A percentile compares a stretch with the other conserved stretches of the same genome.
Evolutionary conservation across 1,140 invertebrate species (phyloP).

Genomic region (Papilio xuthus): DNA sequence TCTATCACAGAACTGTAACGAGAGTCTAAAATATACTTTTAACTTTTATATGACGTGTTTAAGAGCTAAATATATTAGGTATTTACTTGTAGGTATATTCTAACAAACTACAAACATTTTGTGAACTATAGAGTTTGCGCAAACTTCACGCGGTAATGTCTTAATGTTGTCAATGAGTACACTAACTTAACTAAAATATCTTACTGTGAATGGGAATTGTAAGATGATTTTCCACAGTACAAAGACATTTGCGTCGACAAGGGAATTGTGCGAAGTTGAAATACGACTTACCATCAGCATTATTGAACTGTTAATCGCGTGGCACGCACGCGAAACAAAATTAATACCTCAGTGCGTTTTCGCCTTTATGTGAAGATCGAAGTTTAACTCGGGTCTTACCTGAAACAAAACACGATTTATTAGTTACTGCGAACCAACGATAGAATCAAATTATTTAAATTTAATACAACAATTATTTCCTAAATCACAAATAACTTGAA

Average conservation of each 20-base stretch:
- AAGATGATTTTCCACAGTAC: constrained; percentile 68
- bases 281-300: constrained; percentile 70
- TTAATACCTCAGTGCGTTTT: constrained; percentile 49
- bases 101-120: neutral
- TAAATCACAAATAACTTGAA: neutral
- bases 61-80: neutral
- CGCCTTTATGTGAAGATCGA: constrained; percentile 4
- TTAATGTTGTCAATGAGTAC: neutral
- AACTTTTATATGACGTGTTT: constrained; percentile 4
- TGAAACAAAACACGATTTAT: constrained; percentile 19
- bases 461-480: neutral
- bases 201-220: constrained; percentile 39
- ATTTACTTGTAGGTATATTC: neutral
- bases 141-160: constrained; percentile 27
- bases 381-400: constrained; percentile 23
- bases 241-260: constrained; percentile 56
- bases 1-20: neutral
- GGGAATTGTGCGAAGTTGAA: constrained; percentile 63
- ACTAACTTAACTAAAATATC: neutral
- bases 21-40: neutral
- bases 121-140: neutral
- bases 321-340: constrained; percentile 59
- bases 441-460: neutral
- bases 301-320: constrained; percentile 69
- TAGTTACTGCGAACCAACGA: neutral